These are phyloP conservation scores for Epizoanthus illoricatus DNA, from an alignment of 92 coral and sea anemone genomes.

Conservation along the genomic window DNA sequence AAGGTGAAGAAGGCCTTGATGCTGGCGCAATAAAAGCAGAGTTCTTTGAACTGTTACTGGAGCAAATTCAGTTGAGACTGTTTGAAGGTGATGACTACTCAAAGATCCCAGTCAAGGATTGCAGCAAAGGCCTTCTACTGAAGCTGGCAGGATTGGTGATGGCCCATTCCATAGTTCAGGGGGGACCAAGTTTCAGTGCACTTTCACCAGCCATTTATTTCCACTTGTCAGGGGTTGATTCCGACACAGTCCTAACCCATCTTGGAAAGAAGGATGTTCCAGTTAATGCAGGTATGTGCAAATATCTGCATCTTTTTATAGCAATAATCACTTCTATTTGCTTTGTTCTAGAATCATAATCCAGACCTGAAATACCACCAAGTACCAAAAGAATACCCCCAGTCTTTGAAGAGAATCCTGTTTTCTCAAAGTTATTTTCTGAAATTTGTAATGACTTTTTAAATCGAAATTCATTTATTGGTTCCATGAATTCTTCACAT, in stretches of 20 bases:
- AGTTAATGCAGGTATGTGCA: slow-evolving; percentile 50
- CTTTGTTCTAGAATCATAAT: neutral
- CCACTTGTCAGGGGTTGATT: slow-evolving; percentile 53
- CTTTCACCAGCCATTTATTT: slow-evolving; percentile 55
- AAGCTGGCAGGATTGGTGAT: slow-evolving; percentile 54
- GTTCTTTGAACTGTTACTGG: slow-evolving; percentile 51
- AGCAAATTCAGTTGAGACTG: slow-evolving; percentile 52
- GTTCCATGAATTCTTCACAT: too few species aligned
- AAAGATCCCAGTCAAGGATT: slow-evolving; percentile 52
- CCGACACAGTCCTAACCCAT: slow-evolving; percentile 44
- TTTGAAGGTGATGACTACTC: slow-evolving; percentile 52
- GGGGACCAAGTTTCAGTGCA: slow-evolving; percentile 52
- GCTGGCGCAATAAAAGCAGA: slow-evolving; percentile 59
- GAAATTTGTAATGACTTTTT: too few species aligned
- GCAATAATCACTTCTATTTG: neutral
- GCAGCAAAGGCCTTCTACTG: slow-evolving; percentile 58
- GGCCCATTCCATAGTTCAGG: slow-evolving; percentile 47
- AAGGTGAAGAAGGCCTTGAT: slow-evolving; percentile 67
- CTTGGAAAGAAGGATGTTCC: slow-evolving; percentile 50
- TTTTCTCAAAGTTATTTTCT: too few species aligned
- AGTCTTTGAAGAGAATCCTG: too few species aligned
- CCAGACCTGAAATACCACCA: neutral
- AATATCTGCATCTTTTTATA: neutral
- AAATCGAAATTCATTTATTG: too few species aligned
- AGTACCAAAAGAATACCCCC: too few species aligned